These are phyloP conservation scores for Melanchra persicariae DNA, from an alignment of 2,888 invertebrate genomes.

Conservation along the genomic window DNA sequence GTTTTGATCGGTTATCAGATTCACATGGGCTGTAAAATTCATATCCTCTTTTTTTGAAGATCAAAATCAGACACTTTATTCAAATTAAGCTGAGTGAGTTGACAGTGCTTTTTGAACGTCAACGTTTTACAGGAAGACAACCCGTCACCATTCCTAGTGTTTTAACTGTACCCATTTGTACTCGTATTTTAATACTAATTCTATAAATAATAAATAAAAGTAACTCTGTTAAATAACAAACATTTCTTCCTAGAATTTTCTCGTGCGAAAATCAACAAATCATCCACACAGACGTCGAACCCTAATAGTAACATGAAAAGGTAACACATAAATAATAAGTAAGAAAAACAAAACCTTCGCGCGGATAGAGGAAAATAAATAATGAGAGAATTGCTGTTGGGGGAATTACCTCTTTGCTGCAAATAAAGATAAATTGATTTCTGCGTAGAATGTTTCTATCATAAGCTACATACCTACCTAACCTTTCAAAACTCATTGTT, in stretches of 20 bases:
- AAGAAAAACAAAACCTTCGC: slow-evolving; percentile 56
- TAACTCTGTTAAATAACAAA: background rate
- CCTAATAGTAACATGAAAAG: slow-evolving; percentile 39
- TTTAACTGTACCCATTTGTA: too few relatives aligned
- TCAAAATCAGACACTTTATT: too few relatives aligned
- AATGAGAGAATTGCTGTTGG: slow-evolving; percentile 63
- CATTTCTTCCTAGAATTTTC: background rate
- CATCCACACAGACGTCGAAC: slow-evolving; percentile 24
- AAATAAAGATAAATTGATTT: slow-evolving; percentile 70
- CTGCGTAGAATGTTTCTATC: slow-evolving; percentile 27
- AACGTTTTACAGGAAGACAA: too few relatives aligned
- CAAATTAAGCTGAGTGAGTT: too few relatives aligned
- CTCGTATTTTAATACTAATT: too few relatives aligned
- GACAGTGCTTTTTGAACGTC: too few relatives aligned
- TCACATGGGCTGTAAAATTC: too few relatives aligned
- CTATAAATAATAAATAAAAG: background rate
- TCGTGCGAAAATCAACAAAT: slow-evolving; percentile 35
- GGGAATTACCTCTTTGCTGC: slow-evolving; percentile 65
- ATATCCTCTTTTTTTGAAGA: too few relatives aligned
- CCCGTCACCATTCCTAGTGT: too few relatives aligned
- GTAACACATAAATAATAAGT: slow-evolving; percentile 64
- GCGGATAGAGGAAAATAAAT: slow-evolving; percentile 60
- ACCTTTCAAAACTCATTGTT: slow-evolving; percentile 24
- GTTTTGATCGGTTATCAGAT: too few relatives aligned
- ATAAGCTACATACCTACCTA: slow-evolving; percentile 7